Percentiles rank a stretch among this genome's conserved stretches.
Evolutionary conservation across 1,140 invertebrate genomes (phyloP).

Genomic region (Calliopsis andreniformis): DNA sequence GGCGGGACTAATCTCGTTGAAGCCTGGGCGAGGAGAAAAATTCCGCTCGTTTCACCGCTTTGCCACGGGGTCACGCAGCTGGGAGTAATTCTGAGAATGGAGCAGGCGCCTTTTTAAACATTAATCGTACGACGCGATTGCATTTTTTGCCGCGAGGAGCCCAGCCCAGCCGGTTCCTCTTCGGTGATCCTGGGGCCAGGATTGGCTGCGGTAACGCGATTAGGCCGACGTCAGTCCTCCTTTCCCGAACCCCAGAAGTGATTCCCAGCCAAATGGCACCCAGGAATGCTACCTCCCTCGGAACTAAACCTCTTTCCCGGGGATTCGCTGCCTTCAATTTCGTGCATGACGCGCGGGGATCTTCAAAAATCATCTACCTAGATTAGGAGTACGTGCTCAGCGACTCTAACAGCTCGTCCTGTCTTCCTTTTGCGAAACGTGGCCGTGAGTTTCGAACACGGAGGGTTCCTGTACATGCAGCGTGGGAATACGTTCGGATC

Average conservation of each 20-base stretch:
- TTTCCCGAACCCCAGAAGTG: slow-evolving; percentile 32
- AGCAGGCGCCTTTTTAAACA: slow-evolving; percentile 55
- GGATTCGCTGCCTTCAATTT: not conserved
- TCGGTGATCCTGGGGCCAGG: slow-evolving; percentile 13
- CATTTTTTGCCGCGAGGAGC: slow-evolving; percentile 36
- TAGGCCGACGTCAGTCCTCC: slow-evolving; percentile 40
- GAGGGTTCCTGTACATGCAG: too few relatives aligned
- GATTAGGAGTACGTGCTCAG: slow-evolving; percentile 30
- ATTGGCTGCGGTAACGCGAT: slow-evolving; percentile 54
- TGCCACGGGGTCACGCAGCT: slow-evolving; percentile 24
- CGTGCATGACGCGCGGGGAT: slow-evolving; percentile 3
- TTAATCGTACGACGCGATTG: slow-evolving; percentile 57
- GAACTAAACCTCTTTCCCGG: slow-evolving; percentile 9
- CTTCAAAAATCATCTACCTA: slow-evolving; percentile 49
- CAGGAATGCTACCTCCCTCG: slow-evolving; percentile 24
- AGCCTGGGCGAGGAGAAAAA: slow-evolving; percentile 10
- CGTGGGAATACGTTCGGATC: too few relatives aligned
- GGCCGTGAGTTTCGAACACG: too few relatives aligned
- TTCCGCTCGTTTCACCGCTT: slow-evolving; percentile 20
- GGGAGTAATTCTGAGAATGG: slow-evolving; percentile 55
- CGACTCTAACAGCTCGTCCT: too few relatives aligned
- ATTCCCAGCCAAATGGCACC: slow-evolving; percentile 42
- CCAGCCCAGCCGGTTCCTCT: not conserved
- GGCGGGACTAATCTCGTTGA: slow-evolving; percentile 23
- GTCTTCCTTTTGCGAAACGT: too few relatives aligned